A percentile compares a stretch with the other conserved stretches of the same genome.
Conservation (phyloP, 23 tunicate genomes). For the Halocynthia aurantium region DNA sequence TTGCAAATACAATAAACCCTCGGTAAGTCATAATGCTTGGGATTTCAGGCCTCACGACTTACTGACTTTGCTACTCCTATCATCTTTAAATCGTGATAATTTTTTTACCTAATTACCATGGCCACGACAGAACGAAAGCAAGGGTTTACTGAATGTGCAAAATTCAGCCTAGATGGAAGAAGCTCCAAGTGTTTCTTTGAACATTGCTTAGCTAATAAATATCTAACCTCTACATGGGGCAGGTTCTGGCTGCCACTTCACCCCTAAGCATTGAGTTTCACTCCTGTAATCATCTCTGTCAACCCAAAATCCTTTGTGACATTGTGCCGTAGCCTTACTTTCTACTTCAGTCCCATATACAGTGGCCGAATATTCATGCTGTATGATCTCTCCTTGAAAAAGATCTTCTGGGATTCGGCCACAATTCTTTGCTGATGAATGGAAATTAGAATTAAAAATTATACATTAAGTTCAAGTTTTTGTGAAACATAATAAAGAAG, state of each 20-base stretch:
- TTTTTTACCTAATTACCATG: too few species aligned
- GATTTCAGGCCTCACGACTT: too few species aligned
- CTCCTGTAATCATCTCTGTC: constrained; percentile 1
- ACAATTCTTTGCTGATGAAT: constrained; percentile 11
- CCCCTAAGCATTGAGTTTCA: constrained; percentile 7
- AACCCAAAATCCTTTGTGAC: constrained; percentile 54
- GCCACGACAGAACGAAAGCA: too few species aligned
- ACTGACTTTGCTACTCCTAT: too few species aligned
- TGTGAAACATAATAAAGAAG: neutral
- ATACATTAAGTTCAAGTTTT: too few species aligned
- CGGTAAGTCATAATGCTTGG: too few species aligned
- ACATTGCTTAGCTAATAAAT: neutral
- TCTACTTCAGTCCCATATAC: constrained; percentile 35
- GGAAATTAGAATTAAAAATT: too few species aligned
- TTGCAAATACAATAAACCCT: too few species aligned
- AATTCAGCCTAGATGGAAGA: neutral
- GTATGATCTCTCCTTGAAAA: constrained; percentile 32
- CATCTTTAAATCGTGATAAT: too few species aligned
- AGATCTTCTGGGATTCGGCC: constrained; percentile 16
- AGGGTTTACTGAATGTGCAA: too few species aligned
- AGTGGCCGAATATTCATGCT: constrained; percentile 34
- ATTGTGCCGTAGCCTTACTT: constrained; percentile 27
- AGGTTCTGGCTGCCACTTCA: constrained; percentile 42
- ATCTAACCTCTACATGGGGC: constrained; percentile 42
- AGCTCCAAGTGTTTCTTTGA: too few species aligned